Evolutionary conservation across 2,888 invertebrate genomes (phyloP).

Genomic region (Rotaria macrura): DNA sequence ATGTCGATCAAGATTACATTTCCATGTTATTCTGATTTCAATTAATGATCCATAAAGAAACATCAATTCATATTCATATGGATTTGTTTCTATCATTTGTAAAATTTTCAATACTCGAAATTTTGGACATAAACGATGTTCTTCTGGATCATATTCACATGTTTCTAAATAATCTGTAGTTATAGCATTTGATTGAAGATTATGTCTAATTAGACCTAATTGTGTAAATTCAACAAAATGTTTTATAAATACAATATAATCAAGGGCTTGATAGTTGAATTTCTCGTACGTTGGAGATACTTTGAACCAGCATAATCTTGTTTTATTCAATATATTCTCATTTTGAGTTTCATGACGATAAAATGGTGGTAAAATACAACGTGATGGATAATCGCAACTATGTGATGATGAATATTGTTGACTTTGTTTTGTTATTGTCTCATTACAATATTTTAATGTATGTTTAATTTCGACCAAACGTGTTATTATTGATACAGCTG

Average conservation of each 20-base stretch:
- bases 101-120: not conserved
- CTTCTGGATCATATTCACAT: not conserved
- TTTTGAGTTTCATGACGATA: not conserved
- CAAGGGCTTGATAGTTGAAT: not conserved
- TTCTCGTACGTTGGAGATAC: too few species aligned
- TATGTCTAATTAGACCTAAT: not conserved
- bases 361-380: not conserved
- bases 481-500: not conserved
- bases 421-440: too few species aligned
- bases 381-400: not conserved
- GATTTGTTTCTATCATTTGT: not conserved
- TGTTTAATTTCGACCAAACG: not conserved
- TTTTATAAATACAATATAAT: slow-evolving; percentile 7
- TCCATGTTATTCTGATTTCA: not conserved
- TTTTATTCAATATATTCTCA: not conserved
- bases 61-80: not conserved
- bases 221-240: slow-evolving; percentile 14
- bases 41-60: slow-evolving; percentile 1
- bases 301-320: not conserved
- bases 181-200: not conserved
- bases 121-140: not conserved
- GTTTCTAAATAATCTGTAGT: not conserved
- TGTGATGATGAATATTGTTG: not conserved
- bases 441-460: not conserved
- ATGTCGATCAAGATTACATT: not conserved